A percentile compares a stretch with the other conserved stretches of the same genome.
These are phyloP conservation scores for Trematomus loennbergii DNA, from an alignment of 2,113 vertebrate species.

Conservation along the genomic window DNA sequence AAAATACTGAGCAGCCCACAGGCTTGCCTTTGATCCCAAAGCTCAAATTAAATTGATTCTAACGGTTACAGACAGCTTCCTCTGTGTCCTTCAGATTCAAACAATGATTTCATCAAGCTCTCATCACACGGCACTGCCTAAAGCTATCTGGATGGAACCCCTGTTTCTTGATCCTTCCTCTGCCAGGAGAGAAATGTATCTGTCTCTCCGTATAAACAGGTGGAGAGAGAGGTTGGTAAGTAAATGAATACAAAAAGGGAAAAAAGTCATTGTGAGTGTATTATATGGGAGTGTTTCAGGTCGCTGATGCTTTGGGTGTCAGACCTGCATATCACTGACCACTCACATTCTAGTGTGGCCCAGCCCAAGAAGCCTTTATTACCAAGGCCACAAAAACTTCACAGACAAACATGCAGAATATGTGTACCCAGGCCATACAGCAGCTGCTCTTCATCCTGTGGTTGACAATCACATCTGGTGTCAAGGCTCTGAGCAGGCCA, in stretches of 20 bases:
- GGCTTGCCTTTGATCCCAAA: slow-evolving; percentile 76
- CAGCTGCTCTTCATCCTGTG: slow-evolving; percentile 74
- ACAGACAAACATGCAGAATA: slow-evolving; percentile 53
- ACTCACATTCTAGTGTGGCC: background rate
- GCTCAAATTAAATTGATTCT: slow-evolving; percentile 75
- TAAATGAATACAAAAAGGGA: slow-evolving; percentile 66
- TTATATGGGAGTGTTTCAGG: slow-evolving; percentile 7
- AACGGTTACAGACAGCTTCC: slow-evolving; percentile 75
- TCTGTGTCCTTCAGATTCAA: slow-evolving; percentile 76
- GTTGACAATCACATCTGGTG: slow-evolving; percentile 76
- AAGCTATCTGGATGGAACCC: slow-evolving; percentile 69
- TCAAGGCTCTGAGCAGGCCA: slow-evolving; percentile 61
- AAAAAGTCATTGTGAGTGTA: slow-evolving; percentile 16
- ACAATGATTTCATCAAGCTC: slow-evolving; percentile 76
- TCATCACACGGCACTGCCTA: slow-evolving; percentile 68
- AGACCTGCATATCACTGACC: background rate
- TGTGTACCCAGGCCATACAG: slow-evolving; percentile 60
- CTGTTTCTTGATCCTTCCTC: slow-evolving; percentile 64
- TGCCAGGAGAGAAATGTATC: slow-evolving; percentile 48
- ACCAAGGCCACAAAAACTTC: slow-evolving; percentile 35
- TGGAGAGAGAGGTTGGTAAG: slow-evolving; percentile 65
- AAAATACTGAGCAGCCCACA: slow-evolving; percentile 75
- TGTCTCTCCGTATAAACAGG: slow-evolving; percentile 61
- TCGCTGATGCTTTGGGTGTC: background rate
- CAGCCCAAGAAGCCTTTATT: slow-evolving; percentile 31